phyloP scores from a whole-genome alignment of 2,113 vertebrate species.

The Sialia sialis region DNA sequence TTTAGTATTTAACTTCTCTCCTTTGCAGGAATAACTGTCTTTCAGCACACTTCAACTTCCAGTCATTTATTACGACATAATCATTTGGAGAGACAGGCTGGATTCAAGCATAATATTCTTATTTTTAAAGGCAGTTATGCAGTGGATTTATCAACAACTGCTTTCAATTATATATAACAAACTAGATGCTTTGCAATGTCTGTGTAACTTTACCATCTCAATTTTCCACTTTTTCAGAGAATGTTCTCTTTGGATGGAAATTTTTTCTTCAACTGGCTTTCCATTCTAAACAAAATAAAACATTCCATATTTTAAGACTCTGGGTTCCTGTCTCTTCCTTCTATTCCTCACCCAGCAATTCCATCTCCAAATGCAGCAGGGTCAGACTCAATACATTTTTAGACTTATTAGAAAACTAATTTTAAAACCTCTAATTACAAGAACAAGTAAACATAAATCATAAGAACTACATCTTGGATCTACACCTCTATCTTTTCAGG shows the following conservation, averaged over 20 bases:
- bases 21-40: neutral
- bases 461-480: neutral
- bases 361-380: neutral
- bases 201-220: neutral
- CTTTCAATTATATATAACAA: neutral
- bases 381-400: rapidly evolving
- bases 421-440: neutral
- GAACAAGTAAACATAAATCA: neutral
- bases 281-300: neutral
- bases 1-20: neutral
- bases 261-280: neutral
- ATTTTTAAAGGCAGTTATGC: neutral
- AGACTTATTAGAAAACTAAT: neutral
- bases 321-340: neutral
- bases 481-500: neutral
- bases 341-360: neutral
- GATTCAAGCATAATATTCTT: neutral
- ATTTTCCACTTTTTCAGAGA: neutral
- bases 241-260: neutral
- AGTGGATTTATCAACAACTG: neutral
- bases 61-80: neutral
- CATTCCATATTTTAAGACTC: neutral
- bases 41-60: neutral
- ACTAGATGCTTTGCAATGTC: neutral
- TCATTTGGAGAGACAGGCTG: neutral